Percentiles rank a stretch among this genome's conserved stretches.
Conservation (phyloP, 2,888 invertebrate species). For the Hecatera dysodea region DNA sequence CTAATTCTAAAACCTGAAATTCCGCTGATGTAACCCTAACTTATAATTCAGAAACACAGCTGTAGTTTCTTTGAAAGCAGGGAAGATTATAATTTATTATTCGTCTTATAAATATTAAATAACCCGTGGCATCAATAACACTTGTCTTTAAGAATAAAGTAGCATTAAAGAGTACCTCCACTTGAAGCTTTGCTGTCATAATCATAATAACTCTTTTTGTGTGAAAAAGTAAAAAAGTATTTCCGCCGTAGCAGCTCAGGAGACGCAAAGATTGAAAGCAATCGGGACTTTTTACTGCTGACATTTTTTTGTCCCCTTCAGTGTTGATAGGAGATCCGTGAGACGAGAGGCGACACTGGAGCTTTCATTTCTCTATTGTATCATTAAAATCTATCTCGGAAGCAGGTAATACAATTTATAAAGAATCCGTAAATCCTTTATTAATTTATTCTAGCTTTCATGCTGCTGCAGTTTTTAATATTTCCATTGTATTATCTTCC, state of each 20-base stretch:
- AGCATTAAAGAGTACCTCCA: slow-evolving; percentile 4
- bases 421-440: background rate
- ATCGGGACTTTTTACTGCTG: slow-evolving; percentile 15
- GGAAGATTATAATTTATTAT: background rate
- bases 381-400: slow-evolving; percentile 11
- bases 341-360: slow-evolving; percentile 2
- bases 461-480: slow-evolving; percentile 2
- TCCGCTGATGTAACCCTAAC: background rate
- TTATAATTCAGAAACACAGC: background rate
- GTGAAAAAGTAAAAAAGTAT: background rate
- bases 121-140: background rate
- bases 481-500: background rate
- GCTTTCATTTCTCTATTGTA: slow-evolving; percentile 19
- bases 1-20: background rate
- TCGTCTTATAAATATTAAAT: slow-evolving; percentile 7
- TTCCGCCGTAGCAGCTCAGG: background rate
- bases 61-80: background rate
- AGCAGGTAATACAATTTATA: slow-evolving; percentile 20
- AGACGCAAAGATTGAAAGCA: slow-evolving; percentile 25
- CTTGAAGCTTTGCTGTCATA: background rate
- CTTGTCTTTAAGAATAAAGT: background rate
- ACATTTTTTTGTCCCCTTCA: slow-evolving; percentile 10
- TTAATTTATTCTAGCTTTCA: slow-evolving; percentile 1
- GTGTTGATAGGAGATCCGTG: slow-evolving; percentile 15
- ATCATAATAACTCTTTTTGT: background rate